Conservation (phyloP, 2,888 invertebrate genomes). For the Agrochola litura region DNA sequence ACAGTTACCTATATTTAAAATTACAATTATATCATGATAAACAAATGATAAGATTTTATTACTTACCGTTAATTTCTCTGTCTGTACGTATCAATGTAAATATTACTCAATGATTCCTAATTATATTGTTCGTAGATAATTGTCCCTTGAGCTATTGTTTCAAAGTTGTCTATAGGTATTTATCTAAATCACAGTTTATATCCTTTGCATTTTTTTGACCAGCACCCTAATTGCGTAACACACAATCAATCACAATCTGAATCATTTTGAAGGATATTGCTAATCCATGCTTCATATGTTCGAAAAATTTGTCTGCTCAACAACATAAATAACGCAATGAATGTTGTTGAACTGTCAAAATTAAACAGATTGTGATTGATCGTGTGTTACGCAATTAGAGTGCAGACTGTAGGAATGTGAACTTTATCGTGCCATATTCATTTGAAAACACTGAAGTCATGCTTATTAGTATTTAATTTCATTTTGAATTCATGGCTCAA, state of each 20-base stretch:
- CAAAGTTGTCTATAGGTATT: slow-evolving; percentile 10
- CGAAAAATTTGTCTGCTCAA: too few relatives aligned
- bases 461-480: background rate
- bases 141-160: slow-evolving; percentile 52
- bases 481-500: slow-evolving; percentile 46
- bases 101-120: slow-evolving; percentile 66
- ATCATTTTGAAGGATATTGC: too few relatives aligned
- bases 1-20: slow-evolving; percentile 76
- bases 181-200: background rate
- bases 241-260: too few relatives aligned
- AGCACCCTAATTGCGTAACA: too few relatives aligned
- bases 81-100: slow-evolving; percentile 68
- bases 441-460: background rate
- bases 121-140: slow-evolving; percentile 50
- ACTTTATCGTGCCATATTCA: background rate
- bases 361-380: too few relatives aligned
- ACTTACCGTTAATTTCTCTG: slow-evolving; percentile 64
- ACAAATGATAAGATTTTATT: slow-evolving; percentile 66
- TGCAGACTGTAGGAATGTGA: too few relatives aligned
- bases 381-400: too few relatives aligned
- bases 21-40: slow-evolving; percentile 65
- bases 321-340: too few relatives aligned
- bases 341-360: too few relatives aligned
- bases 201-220: background rate
- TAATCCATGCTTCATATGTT: too few relatives aligned